Evolutionary conservation across 2,797 vertebrate species (phyloP).

Genomic region (Odontamblyopus lacepedii): DNA sequence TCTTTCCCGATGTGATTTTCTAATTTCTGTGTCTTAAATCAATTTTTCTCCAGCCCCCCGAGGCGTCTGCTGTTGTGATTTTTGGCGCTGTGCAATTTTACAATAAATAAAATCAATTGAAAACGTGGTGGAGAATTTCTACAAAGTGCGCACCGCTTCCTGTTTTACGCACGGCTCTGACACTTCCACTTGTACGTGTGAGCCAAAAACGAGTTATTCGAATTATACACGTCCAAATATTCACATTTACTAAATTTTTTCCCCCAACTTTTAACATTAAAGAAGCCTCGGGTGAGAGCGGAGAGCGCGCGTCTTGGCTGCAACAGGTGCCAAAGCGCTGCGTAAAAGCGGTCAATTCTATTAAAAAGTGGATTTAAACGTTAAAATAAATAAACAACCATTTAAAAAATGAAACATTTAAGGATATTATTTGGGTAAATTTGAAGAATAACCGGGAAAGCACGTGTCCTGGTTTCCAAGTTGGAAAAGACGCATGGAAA

Average conservation of each 20-base stretch:
- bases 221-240: neutral
- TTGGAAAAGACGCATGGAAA: slow-evolving; percentile 41
- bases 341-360: slow-evolving; percentile 31
- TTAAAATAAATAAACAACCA: neutral
- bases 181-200: neutral
- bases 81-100: no score
- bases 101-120: no score
- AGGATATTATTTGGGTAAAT: neutral
- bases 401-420: neutral
- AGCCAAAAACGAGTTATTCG: no score
- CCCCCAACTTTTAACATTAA: neutral
- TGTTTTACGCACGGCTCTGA: slow-evolving; percentile 4
- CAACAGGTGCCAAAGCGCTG: slow-evolving; percentile 69
- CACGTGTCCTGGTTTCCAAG: slow-evolving; percentile 39
- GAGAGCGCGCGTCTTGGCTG: slow-evolving; percentile 41
- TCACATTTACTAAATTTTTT: neutral
- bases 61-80: no score
- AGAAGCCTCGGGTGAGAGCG: slow-evolving; percentile 8
- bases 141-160: slow-evolving; percentile 4
- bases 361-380: slow-evolving; percentile 5
- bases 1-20: no score
- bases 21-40: no score
- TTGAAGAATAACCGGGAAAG: neutral
- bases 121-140: neutral
- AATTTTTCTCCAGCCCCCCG: no score